Base-by-base conservation (phyloP, 2,113 vertebrate species). In the Osmerus eperlanus region DNA sequence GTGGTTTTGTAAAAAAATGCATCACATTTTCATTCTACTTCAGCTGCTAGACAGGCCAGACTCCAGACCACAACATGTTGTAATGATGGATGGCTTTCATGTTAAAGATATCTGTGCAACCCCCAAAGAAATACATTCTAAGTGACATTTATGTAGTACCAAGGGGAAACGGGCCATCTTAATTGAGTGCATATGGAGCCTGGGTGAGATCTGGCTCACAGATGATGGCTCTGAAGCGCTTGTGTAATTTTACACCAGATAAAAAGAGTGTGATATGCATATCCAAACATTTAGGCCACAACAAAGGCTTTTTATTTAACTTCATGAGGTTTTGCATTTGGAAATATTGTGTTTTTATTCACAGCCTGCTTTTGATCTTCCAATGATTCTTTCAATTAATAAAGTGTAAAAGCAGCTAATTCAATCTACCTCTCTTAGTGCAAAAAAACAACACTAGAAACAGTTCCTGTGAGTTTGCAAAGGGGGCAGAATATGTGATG, bases 131-230 rank as follows among this genome's bases (percentile, higher is more conserved):
- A 84, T 59, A 78, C 78, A 84, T 82, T 75, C 60, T 70, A 79
- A 81, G 83, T 84, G 86, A 88, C 83, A 87, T 82, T 65, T 29
- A 61, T 78, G 81, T 79, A 70, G 85, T 81, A 83, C 77, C 70
- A 77, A 73, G 73, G 76, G 79, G 68, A 67, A 84, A 81, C 65
- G 78, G 68, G 68, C 75, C 76, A 66, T 80, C 77, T 78, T 87
- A 90, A 90, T 83, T 87, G 81, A 84, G 80, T 84, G 85, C 81
- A 86, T 78, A 79, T 84, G 84, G 68, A 71, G 72, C 78, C 25
- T n/a, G 21, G 63, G 52, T 73, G 64, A 75, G 77, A 85, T 86
- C 76, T 87, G 88, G 80, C 78, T 29, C 67, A 71, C 78, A 80
- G 81, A 85, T 86, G 85, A 84, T 80, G 83, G 83, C 75, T 83